phyloP scores from a whole-genome alignment of 2,888 invertebrate genomes.

The Napeogenes inachia region DNA sequence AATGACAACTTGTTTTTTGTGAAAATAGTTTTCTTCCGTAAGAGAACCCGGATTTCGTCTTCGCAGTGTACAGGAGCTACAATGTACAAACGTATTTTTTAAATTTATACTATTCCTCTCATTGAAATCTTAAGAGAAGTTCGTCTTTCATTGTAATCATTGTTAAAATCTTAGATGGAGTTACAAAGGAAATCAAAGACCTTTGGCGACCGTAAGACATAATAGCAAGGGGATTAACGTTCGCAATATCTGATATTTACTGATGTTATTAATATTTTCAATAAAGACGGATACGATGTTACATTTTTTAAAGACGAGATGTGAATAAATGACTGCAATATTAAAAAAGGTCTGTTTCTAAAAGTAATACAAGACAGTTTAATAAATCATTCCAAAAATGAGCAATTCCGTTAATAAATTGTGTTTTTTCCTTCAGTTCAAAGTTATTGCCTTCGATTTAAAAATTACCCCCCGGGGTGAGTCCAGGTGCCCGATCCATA shows the following conservation, averaged over 20 bases:
- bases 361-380: no score
- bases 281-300: background rate
- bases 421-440: background rate
- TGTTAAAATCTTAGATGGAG: background rate
- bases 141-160: background rate
- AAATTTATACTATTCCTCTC: background rate
- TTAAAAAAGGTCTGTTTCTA: no score
- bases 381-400: background rate
- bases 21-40: no score
- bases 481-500: background rate
- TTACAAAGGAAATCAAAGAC: background rate
- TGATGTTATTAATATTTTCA: background rate
- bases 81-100: no score
- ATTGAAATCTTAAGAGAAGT: background rate
- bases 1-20: no score
- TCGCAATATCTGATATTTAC: conserved; percentile 1
- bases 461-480: background rate
- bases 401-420: conserved; percentile 1
- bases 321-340: no score
- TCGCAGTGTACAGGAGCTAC: no score
- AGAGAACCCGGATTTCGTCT: no score
- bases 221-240: background rate
- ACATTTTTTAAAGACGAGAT: background rate
- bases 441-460: background rate
- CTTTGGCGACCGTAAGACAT: conserved; percentile 1